Base-by-base conservation (phyloP, 2,113 vertebrate genomes). In the Amphilophus citrinellus region DNA sequence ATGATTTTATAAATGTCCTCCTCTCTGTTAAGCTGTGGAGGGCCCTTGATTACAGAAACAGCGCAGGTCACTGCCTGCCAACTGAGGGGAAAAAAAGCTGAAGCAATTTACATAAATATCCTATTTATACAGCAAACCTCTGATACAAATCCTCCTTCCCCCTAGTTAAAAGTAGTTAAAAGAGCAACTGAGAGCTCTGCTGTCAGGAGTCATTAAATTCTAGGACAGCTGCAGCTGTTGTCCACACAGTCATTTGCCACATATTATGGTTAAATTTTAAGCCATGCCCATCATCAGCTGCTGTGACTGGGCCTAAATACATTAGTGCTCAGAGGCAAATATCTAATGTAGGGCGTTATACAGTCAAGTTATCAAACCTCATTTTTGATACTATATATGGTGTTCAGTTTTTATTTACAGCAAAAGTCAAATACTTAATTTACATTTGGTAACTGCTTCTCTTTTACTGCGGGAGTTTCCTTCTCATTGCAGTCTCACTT, bases 81-180 rank as follows among this genome's bases (percentile, higher is more conserved):
- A 84, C 73, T 30, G 65, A 82, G 75, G 80, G 37, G 20, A 7
- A 78, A 90, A 81, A 68, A 88, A 84, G 32, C 84, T 5, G 76
- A 71, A 88, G 82, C 65, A 83, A 91, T 95, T 94, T 94, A 88
- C 91, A 92, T 92, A 93, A 94, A 93, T 83, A 87, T 85, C 84
- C 71, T 89, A 87, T 93, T 94, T 90, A 90, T 91, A 88, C 62
- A 81, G 61, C 76, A 89, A 88, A 94, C 61, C 79, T 91, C 22
- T 87, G 76, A 88, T 86, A 91, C 60, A 82, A 87, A 88, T 81
- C 80, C 88, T 82, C 87, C 79, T 35, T 32, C 77, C 77, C 80
- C 76, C 83, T 50, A 82, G 81, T 89, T 91, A 73, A 90, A 83
- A 84, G 84, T 82, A 79, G 59, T 88, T 82, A 90, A 90, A 94